Conservation (phyloP, 2,888 invertebrate species). For the Tetragonula carbonaria region DNA sequence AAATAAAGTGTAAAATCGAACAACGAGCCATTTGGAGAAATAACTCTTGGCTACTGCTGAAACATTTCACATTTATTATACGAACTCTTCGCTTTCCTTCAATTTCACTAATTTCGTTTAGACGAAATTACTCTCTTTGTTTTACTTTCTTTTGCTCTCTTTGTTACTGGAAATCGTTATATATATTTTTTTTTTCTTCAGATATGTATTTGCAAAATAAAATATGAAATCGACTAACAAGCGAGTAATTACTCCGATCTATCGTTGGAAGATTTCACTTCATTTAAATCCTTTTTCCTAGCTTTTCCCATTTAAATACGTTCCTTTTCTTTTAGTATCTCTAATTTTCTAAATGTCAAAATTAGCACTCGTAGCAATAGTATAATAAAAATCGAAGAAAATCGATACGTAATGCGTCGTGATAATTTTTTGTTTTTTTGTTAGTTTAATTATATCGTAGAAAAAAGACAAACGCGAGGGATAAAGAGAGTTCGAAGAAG, state of each 20-base stretch:
- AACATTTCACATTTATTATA: background rate
- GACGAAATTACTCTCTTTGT: too few relatives aligned
- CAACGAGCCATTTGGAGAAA: background rate
- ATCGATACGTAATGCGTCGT: background rate
- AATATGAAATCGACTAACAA: too few relatives aligned
- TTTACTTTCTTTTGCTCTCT: too few relatives aligned
- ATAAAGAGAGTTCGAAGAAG: background rate
- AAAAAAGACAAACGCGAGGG: background rate
- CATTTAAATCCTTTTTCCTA: too few relatives aligned
- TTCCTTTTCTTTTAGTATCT: background rate
- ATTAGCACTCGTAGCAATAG: too few relatives aligned
- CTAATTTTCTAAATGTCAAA: background rate
- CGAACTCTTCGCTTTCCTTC: background rate
- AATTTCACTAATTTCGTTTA: background rate
- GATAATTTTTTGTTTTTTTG: too few relatives aligned
- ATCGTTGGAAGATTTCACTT: too few relatives aligned
- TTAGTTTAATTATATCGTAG: constrained; percentile 5
- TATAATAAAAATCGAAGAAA: too few relatives aligned
- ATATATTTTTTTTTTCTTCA: too few relatives aligned
- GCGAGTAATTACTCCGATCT: too few relatives aligned
- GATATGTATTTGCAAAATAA: too few relatives aligned
- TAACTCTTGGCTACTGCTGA: background rate
- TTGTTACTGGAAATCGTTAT: too few relatives aligned
- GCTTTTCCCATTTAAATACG: background rate
- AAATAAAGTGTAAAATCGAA: background rate